Conservation (phyloP, 1,140 invertebrate species). For the Bradysia coprophila region DNA sequence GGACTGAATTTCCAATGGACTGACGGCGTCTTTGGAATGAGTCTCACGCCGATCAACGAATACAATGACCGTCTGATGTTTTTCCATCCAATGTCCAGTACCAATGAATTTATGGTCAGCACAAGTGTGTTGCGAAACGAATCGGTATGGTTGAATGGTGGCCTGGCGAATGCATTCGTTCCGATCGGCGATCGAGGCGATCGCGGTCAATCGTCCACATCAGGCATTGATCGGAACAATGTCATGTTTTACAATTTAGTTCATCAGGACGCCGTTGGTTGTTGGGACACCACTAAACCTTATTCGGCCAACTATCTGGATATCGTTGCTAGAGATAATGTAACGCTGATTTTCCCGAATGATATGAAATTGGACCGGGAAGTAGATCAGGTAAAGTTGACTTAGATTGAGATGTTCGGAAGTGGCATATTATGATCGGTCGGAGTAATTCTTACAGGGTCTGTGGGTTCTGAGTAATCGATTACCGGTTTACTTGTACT, state of each 20-base stretch:
- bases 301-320: conserved; percentile 40
- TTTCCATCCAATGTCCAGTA: conserved; percentile 65
- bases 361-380: conserved; percentile 57
- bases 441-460: conserved; percentile 12
- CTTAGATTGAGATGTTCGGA: neutral
- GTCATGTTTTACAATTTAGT: conserved; percentile 64
- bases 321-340: conserved; percentile 33
- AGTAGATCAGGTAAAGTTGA: conserved; percentile 24
- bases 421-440: neutral
- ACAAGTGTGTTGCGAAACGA: conserved; percentile 41
- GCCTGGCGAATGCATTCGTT: conserved; percentile 31
- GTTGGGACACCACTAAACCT: conserved; percentile 54
- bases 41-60: conserved; percentile 37
- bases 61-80: conserved; percentile 39
- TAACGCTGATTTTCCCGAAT: conserved; percentile 53
- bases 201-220: conserved; percentile 47
- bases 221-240: conserved; percentile 45
- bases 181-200: conserved; percentile 39
- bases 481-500: conserved; percentile 53
- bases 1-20: conserved; percentile 61
- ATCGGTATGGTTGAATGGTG: conserved; percentile 25
- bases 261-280: conserved; percentile 48
- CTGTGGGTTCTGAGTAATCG: conserved; percentile 58
- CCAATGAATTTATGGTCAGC: conserved; percentile 49
- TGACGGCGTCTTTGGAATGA: conserved; percentile 60